A percentile compares a stretch with the other conserved stretches of the same genome.
Evolutionary conservation across 2,888 invertebrate species (phyloP).

Genomic region (Trimorus sp.): DNA sequence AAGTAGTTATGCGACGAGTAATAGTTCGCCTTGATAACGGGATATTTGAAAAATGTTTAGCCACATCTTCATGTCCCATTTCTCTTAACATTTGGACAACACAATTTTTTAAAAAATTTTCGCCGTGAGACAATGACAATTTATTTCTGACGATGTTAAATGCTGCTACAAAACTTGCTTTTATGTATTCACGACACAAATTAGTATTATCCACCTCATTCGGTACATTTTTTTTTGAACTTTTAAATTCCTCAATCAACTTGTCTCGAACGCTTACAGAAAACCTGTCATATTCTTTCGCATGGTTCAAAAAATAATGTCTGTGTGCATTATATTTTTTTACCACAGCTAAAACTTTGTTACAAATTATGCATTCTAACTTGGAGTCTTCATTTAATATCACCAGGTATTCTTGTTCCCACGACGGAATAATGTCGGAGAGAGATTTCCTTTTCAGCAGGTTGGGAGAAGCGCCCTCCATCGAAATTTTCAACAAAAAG

Average conservation of each 20-base stretch:
- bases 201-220: not conserved
- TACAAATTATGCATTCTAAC: conserved; percentile 7
- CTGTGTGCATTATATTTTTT: conserved; percentile 4
- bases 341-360: not conserved
- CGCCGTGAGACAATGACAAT: not conserved
- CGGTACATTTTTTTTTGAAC: not conserved
- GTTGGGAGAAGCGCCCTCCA: no score
- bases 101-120: conserved; percentile 7
- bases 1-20: not conserved
- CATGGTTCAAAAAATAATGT: not conserved
- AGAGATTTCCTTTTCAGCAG: no score
- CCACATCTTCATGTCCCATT: not conserved
- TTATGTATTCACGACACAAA: no score
- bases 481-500: no score
- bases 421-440: not conserved
- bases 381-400: not conserved
- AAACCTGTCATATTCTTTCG: not conserved
- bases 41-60: conserved; percentile 1
- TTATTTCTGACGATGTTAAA: not conserved
- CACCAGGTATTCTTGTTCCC: not conserved
- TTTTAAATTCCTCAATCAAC: not conserved
- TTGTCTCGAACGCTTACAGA: not conserved
- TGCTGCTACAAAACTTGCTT: not conserved
- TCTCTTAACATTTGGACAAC: not conserved
- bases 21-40: conserved; percentile 24